phyloP scores from a whole-genome alignment of 2,888 invertebrate species.

The Falcaria lacertinaria region DNA sequence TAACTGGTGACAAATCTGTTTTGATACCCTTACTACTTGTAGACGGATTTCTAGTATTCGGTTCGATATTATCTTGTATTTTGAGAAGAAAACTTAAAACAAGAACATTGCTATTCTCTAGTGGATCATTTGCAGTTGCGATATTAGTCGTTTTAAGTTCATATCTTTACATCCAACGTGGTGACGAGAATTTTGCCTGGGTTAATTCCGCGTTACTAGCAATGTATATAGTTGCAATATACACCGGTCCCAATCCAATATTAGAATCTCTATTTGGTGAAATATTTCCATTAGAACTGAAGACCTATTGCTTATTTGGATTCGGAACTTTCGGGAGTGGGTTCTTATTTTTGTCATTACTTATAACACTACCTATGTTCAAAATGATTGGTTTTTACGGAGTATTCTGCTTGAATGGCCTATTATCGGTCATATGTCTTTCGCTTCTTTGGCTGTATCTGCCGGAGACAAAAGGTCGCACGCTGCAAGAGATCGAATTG shows the following conservation, averaged over 20 bases:
- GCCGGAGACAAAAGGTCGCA: slow-evolving; percentile 32
- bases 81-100: slow-evolving; percentile 15
- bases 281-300: slow-evolving; percentile 28
- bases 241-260: slow-evolving; percentile 26
- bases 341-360: slow-evolving; percentile 21
- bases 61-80: slow-evolving; percentile 16
- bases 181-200: slow-evolving; percentile 6
- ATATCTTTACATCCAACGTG: slow-evolving; percentile 9
- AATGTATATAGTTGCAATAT: slow-evolving; percentile 19
- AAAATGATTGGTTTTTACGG: slow-evolving; percentile 25
- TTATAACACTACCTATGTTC: slow-evolving; percentile 19
- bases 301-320: slow-evolving; percentile 17
- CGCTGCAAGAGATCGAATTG: slow-evolving; percentile 31
- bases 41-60: slow-evolving; percentile 15
- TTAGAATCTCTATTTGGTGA: slow-evolving; percentile 26
- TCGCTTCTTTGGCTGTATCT: slow-evolving; percentile 23
- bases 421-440: slow-evolving; percentile 18
- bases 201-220: slow-evolving; percentile 17
- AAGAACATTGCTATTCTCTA: slow-evolving; percentile 18
- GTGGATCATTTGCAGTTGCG: slow-evolving; percentile 12
- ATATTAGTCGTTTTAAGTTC: slow-evolving; percentile 13
- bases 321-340: slow-evolving; percentile 15
- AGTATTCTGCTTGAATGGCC: slow-evolving; percentile 23
- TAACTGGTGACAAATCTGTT: slow-evolving; percentile 18
- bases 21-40: slow-evolving; percentile 17